phyloP scores from a whole-genome alignment of 2,113 vertebrate species.

The Sapayoa aenigma region DNA sequence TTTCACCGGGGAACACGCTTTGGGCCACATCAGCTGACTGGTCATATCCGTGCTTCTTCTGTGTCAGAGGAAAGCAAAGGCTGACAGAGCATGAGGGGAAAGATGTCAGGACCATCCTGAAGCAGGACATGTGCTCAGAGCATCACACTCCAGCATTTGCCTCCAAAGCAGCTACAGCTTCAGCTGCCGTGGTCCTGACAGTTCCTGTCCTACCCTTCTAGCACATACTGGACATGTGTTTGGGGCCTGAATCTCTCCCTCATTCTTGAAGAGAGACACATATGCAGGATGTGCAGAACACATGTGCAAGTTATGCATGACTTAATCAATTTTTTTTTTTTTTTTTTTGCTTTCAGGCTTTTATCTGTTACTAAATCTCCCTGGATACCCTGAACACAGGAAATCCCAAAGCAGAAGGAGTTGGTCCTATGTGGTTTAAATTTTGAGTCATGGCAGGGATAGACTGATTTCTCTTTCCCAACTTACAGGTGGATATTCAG shows the following conservation, averaged over 20 bases:
- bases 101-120: not conserved
- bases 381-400: not conserved
- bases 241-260: not conserved
- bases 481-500: not conserved
- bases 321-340: not conserved
- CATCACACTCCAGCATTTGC: not conserved
- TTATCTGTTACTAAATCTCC: not conserved
- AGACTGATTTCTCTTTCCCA: not conserved
- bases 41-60: not conserved
- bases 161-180: not conserved
- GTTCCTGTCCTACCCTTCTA: not conserved
- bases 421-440: not conserved
- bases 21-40: not conserved
- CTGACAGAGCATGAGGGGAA: not conserved
- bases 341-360: not conserved
- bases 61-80: not conserved
- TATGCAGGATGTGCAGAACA: not conserved
- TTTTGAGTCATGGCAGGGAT: not conserved
- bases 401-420: not conserved
- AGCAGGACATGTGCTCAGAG: not conserved
- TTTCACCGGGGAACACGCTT: not conserved
- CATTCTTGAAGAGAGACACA: not conserved
- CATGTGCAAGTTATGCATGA: not conserved
- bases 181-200: not conserved
- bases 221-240: fast-evolving